Evolutionary conservation across 2,113 vertebrate genomes (phyloP).

Genomic region (Aphelocoma coerulescens): DNA sequence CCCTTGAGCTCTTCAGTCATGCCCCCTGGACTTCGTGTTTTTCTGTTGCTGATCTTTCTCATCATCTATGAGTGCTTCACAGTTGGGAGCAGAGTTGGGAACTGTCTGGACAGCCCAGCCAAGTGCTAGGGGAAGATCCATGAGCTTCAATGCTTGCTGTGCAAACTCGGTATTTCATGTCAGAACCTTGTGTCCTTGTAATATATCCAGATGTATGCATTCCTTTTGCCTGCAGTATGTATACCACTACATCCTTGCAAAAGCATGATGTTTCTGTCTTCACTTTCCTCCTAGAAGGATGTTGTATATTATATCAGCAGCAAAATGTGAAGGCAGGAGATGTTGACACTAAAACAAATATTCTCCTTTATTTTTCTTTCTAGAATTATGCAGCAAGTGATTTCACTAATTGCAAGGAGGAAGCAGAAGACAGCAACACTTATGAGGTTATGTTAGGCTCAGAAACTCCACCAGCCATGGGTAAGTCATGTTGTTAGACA

Average conservation of each 20-base stretch:
- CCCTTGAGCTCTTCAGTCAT: neutral
- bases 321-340: neutral
- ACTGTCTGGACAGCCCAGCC: neutral
- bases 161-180: neutral
- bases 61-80: neutral
- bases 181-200: neutral
- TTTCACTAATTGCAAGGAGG: neutral
- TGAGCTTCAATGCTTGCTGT: neutral
- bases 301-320: neutral
- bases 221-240: neutral
- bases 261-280: neutral
- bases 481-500: conserved; percentile 48
- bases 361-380: conserved; percentile 4
- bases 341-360: neutral
- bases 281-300: neutral
- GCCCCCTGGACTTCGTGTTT: neutral
- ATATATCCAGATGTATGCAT: accelerated
- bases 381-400: conserved; percentile 31
- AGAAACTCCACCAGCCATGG: neutral
- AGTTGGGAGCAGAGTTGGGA: neutral
- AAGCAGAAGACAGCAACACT: neutral
- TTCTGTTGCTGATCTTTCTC: neutral
- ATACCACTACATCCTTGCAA: neutral
- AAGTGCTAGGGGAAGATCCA: neutral
- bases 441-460: neutral